Evolutionary conservation across 92 coral and sea anemone genomes (phyloP).

Genomic region (Siderastrea siderea): DNA sequence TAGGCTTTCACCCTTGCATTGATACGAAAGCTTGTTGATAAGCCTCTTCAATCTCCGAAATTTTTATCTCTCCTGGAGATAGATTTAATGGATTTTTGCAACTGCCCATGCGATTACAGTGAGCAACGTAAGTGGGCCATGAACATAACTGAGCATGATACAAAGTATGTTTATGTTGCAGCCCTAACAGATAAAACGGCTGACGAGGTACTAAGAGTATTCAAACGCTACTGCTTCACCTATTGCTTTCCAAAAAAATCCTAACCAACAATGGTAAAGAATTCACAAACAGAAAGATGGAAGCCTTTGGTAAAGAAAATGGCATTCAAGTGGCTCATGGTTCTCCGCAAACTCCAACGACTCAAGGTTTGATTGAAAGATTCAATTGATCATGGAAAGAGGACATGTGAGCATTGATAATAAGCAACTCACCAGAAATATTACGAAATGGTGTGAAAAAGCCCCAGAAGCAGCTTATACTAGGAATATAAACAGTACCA

Average conservation of each 20-base stretch:
- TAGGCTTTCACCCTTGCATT: too few relatives aligned
- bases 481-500: conserved; percentile 34
- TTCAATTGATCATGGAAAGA: conserved; percentile 55
- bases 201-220: conserved; percentile 28
- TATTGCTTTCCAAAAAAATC: conserved; percentile 66
- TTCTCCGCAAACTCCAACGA: conserved; percentile 69
- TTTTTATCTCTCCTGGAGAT: conserved; percentile 45
- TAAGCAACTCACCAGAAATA: conserved; percentile 35
- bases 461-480: conserved; percentile 50
- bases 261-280: conserved; percentile 56
- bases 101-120: conserved; percentile 52
- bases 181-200: conserved; percentile 53
- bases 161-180: conserved; percentile 14
- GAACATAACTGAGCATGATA: conserved; percentile 50
- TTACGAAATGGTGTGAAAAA: conserved; percentile 53
- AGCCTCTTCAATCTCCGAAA: conserved; percentile 41
- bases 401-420: conserved; percentile 34
- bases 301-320: conserved; percentile 56
- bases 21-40: conserved; percentile 33
- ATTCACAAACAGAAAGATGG: conserved; percentile 49
- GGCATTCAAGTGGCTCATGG: conserved; percentile 54
- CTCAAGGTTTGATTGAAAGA: conserved; percentile 68
- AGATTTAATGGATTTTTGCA: conserved; percentile 51
- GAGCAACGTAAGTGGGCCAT: conserved; percentile 53
- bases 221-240: conserved; percentile 39